These are phyloP conservation scores for Calameuta idolon DNA, from an alignment of 2,888 invertebrate genomes.

Conservation along the genomic window DNA sequence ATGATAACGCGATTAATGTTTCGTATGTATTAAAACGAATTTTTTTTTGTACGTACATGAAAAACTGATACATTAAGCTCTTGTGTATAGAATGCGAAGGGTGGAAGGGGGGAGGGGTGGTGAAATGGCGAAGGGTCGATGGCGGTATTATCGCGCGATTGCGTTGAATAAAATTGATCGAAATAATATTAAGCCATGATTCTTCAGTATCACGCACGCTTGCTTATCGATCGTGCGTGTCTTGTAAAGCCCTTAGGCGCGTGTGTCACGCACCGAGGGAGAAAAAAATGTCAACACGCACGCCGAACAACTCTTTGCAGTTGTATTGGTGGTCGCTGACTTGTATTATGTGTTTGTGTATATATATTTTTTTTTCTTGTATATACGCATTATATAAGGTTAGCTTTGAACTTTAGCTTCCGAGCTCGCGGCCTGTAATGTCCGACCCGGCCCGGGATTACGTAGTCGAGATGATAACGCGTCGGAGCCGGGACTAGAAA, in stretches of 20 bases:
- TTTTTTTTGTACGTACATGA: not conserved
- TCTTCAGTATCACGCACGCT: constrained; percentile 4
- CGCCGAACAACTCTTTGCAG: not conserved
- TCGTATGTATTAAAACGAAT: not conserved
- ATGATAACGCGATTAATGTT: not conserved
- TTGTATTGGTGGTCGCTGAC: not conserved
- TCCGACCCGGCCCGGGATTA: constrained; percentile 4
- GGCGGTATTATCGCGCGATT: not conserved
- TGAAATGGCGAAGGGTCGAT: not conserved
- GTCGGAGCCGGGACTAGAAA: constrained; percentile 17
- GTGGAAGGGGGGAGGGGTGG: not conserved
- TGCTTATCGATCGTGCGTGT: constrained; percentile 1
- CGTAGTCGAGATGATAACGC: constrained; percentile 28
- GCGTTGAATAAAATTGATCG: constrained; percentile 4
- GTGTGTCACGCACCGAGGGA: not conserved
- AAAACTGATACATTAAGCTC: not conserved
- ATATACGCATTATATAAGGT: not conserved
- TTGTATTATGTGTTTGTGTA: not conserved
- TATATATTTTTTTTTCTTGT: not conserved
- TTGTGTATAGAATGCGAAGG: not conserved
- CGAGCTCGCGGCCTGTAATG: not conserved
- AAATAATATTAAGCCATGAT: constrained; percentile 4
- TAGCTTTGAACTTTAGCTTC: not conserved
- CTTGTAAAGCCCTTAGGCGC: not conserved
- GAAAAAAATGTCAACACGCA: not conserved